Conservation (phyloP, 2,888 invertebrate genomes). For the Antitype chi region DNA sequence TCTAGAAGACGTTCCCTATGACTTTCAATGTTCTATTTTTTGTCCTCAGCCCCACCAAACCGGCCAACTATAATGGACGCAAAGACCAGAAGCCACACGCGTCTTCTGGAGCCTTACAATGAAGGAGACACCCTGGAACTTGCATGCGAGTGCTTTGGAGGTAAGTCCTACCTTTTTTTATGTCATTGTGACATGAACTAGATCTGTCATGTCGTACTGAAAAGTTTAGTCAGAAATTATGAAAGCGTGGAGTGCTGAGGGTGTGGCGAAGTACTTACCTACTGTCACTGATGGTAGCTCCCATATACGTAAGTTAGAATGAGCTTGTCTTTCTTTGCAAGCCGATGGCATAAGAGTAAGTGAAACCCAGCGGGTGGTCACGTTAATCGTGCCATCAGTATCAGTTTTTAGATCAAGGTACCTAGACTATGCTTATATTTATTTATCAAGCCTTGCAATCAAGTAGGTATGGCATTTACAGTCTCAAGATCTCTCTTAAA, state of each 20-base stretch:
- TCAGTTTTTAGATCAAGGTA: not conserved
- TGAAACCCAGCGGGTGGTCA: too few relatives aligned
- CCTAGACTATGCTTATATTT: too few relatives aligned
- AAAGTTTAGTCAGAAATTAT: too few relatives aligned
- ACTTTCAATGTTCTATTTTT: not conserved
- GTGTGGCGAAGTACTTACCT: too few relatives aligned
- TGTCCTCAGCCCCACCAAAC: constrained; percentile 94
- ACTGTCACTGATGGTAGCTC: not conserved
- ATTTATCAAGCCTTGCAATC: not conserved
- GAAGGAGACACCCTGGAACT: constrained; percentile 95
- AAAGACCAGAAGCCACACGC: constrained; percentile 93
- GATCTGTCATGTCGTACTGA: not conserved
- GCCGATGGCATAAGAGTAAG: too few relatives aligned
- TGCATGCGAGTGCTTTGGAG: constrained; percentile 95
- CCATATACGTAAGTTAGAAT: not conserved
- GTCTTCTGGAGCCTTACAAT: constrained; percentile 95
- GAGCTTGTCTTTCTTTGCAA: not conserved
- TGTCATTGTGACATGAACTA: not conserved
- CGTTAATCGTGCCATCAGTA: not conserved
- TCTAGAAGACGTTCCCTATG: not conserved
- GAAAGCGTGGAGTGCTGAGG: not conserved
- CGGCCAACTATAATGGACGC: constrained; percentile 95
- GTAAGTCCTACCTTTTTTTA: constrained; percentile 80
- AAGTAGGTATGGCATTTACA: not conserved
- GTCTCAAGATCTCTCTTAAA: constrained; percentile 5